A percentile compares a stretch with the other conserved stretches of the same genome.
These are phyloP conservation scores for Hephaestus fuliginosus DNA, from an alignment of 2,797 vertebrate genomes.

Conservation along the genomic window DNA sequence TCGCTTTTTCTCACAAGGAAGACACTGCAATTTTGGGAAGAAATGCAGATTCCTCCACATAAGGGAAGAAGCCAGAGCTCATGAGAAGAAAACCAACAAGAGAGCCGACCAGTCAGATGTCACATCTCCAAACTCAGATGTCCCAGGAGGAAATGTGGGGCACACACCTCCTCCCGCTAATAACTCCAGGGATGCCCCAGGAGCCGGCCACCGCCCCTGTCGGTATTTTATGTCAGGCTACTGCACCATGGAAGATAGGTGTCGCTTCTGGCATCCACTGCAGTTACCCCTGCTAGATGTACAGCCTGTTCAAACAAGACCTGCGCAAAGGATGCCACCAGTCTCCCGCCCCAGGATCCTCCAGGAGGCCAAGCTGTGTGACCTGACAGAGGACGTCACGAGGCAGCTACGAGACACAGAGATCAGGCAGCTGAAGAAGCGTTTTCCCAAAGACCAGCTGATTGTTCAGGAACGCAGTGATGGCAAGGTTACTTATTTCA, in stretches of 20 bases:
- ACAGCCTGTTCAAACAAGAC: constrained; percentile 8
- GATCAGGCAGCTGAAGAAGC: constrained; percentile 85
- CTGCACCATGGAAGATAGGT: constrained; percentile 87
- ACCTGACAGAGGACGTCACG: constrained; percentile 81
- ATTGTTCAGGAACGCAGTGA: constrained; percentile 88
- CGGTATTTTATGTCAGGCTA: constrained; percentile 88
- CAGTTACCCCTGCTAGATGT: constrained; percentile 59
- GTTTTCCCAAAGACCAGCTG: constrained; percentile 87
- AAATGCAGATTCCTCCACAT: constrained; percentile 86
- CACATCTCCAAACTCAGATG: constrained; percentile 1
- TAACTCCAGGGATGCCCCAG: constrained; percentile 35
- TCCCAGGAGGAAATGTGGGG: constrained; percentile 12
- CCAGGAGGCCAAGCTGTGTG: constrained; percentile 81
- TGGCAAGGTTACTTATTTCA: constrained; percentile 86
- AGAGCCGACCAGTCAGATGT: constrained; percentile 12
- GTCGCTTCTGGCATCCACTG: constrained; percentile 88
- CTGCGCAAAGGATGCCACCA: constrained; percentile 33
- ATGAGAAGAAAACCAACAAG: constrained; percentile 35
- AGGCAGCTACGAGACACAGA: constrained; percentile 85
- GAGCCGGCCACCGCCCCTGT: constrained; percentile 73
- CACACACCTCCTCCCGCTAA: neutral
- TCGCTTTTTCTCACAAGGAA: constrained; percentile 87
- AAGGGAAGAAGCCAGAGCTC: constrained; percentile 48
- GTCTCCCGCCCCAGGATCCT: constrained; percentile 46
- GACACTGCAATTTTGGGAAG: constrained; percentile 84